Conservation (phyloP, 92 coral and sea anemone genomes). For the Umimayanthus kanabou region DNA sequence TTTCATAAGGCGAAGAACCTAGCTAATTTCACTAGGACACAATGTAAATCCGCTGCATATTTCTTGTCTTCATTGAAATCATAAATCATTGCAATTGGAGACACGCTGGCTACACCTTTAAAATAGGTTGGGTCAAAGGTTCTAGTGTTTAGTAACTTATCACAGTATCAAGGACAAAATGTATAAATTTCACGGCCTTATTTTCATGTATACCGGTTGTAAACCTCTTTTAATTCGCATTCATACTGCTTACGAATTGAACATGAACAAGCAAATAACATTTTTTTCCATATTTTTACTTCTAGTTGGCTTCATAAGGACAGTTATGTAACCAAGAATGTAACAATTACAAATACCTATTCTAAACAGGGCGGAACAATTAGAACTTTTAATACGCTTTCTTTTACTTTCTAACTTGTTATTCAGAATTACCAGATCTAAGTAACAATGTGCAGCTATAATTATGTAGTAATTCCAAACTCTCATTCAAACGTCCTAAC, state of each 20-base stretch:
- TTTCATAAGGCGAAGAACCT: too few species aligned
- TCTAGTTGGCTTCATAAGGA: too few species aligned
- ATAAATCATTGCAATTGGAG: constrained; percentile 29
- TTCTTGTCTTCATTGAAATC: constrained; percentile 18
- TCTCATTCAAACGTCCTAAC: neutral
- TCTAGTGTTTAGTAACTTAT: neutral
- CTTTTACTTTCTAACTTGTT: too few species aligned
- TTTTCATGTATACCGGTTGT: neutral
- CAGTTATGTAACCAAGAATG: too few species aligned
- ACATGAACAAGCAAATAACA: neutral
- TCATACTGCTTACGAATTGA: neutral
- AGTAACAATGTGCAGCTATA: too few species aligned
- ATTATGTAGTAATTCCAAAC: too few species aligned
- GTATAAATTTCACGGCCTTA: neutral
- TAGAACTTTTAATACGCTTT: too few species aligned
- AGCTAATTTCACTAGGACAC: too few species aligned
- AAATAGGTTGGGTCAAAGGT: constrained; percentile 23
- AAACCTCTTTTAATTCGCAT: neutral
- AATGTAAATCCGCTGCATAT: neutral
- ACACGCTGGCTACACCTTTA: constrained; percentile 2
- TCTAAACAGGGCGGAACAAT: neutral
- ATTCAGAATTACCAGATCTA: neutral
- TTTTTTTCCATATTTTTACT: neutral
- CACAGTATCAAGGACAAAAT: neutral
- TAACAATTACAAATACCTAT: too few species aligned